Evolutionary conservation across 2,113 vertebrate species (phyloP), one percentile per base, ranked within the genome.

Genomic region (Panthera uncia): DNA sequence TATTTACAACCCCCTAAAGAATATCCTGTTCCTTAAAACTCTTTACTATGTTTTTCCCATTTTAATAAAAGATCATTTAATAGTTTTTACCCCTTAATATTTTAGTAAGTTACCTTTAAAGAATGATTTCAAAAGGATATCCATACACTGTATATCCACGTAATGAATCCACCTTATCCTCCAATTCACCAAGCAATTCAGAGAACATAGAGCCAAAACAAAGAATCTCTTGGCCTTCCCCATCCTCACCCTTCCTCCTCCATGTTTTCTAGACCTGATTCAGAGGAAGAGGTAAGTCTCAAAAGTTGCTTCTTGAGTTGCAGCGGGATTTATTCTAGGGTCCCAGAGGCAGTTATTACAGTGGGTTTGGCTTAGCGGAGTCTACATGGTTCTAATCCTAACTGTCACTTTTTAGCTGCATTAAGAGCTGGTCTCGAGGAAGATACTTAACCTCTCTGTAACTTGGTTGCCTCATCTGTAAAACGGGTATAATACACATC

Each of bases 101-200:
- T 55, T 89, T 63, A 89, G 31, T 61, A 79, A 80, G 5, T 89
- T 80, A 92, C 25, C 36, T 86, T 86, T 76, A 96, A 89, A 71
- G n/a, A 80, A 71, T 96, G 33, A 94, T 71, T 90, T 94, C 23
- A 21, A 85, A 86, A 90, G n/a, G 27, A 87, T 63, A 96, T n/a
- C 63, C 92, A 84, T 7, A 79, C 84, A 76, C 48, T 79, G 15
- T 73, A 63, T 61, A 3, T 18, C 31, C 23, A 45, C 23, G 61
- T 73, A 91, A 84, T 36, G n/a, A 73, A 65, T 13, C n/a, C 65
- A 25, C 14, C 31, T 68, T 33, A 68, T 68, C 38, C 7, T 96
- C 10, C 63, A 85, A 71, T 16, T 65, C 52, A 65, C 57, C 79
- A 83, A 31, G 2, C 25, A 45, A 45, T 45, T 57, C 36, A 69